phyloP scores from a whole-genome alignment of 2,888 invertebrate species.

The Pyrrhopygopsis socrates region DNA sequence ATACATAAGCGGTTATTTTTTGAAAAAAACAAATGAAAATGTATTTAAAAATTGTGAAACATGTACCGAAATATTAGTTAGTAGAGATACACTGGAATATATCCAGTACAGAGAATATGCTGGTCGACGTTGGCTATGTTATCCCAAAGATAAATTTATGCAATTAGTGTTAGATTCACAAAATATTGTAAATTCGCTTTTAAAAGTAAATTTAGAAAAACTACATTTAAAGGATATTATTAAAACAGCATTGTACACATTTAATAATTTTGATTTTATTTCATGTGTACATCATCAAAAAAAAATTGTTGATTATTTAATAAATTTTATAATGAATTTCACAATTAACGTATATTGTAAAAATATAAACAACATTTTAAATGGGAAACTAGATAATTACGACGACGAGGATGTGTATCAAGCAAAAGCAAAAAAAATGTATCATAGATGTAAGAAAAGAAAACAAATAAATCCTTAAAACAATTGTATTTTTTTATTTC shows the following conservation, averaged over 20 bases:
- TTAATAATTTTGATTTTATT: neutral
- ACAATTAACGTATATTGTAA: neutral
- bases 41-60: neutral
- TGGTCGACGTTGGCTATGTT: conserved; percentile 18
- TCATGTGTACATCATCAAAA: neutral
- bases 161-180: neutral
- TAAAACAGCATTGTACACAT: neutral
- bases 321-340: neutral
- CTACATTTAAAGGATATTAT: neutral
- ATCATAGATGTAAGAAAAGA: neutral
- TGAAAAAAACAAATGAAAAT: neutral
- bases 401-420: neutral
- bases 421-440: neutral
- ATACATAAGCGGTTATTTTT: conserved; percentile 25
- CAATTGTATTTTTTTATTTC: no score
- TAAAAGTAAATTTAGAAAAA: conserved; percentile 5
- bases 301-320: conserved; percentile 9
- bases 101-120: conserved; percentile 5
- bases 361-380: conserved; percentile 5
- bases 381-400: neutral
- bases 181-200: neutral
- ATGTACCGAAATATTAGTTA: neutral
- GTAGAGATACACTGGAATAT: neutral
- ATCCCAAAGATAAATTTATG: neutral
- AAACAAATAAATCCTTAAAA: no score